Evolutionary conservation across 2,797 vertebrate genomes (phyloP).

Genomic region (Oryzias sinensis): DNA sequence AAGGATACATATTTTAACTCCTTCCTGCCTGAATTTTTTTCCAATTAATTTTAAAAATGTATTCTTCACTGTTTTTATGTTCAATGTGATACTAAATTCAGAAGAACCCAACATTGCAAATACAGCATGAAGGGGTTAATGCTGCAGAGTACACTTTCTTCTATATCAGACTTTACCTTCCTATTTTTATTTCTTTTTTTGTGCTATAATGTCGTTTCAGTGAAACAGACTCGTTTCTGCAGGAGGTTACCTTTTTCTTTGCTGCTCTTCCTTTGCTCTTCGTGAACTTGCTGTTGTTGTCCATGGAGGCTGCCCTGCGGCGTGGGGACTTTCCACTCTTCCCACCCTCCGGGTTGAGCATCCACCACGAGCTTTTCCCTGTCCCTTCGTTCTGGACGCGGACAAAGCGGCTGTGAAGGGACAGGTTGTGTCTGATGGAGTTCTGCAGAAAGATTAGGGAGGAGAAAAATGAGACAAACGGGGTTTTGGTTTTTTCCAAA

Average conservation of each 20-base stretch:
- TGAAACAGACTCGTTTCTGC: no score
- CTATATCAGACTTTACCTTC: no score
- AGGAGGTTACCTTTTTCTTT: conserved; percentile 88
- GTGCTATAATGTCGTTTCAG: no score
- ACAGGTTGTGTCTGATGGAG: conserved; percentile 97
- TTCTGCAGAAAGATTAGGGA: conserved; percentile 79
- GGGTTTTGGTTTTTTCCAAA: conserved; percentile 63
- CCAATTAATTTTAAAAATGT: no score
- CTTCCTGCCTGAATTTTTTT: no score
- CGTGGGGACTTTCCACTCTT: conserved; percentile 97
- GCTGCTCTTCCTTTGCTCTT: conserved; percentile 96
- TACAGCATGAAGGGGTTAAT: no score
- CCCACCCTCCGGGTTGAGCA: conserved; percentile 97
- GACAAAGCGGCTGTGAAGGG: conserved; percentile 96
- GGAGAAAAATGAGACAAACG: conserved; percentile 31
- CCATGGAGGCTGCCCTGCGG: conserved; percentile 95
- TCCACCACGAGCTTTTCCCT: conserved; percentile 99
- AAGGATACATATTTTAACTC: no score
- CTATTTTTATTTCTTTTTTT: no score
- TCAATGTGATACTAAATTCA: no score
- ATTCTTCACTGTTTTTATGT: no score
- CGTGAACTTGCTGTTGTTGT: conserved; percentile 98
- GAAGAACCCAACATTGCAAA: no score
- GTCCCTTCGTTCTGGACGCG: conserved; percentile 98
- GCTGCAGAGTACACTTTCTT: no score